Evolutionary conservation across 2,797 vertebrate genomes (phyloP), one percentile per base, ranked within the genome.

Genomic region (Lophius americanus): DNA sequence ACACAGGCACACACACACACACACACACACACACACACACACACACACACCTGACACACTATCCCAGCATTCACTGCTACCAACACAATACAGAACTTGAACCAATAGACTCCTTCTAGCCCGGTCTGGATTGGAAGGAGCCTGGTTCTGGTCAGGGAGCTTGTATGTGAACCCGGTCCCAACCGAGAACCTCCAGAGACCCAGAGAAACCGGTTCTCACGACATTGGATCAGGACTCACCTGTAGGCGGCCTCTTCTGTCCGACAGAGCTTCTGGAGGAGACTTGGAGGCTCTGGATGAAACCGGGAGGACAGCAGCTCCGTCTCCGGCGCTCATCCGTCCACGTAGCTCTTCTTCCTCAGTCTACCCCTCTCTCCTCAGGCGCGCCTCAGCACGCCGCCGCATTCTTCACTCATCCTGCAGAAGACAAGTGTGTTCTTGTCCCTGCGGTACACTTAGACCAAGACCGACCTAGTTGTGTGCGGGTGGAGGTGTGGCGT

Each of bases 311-410:
- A 58, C 10, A 54, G 54, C 49, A 36, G 47, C 43, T 68, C 65
- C 77, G 60, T 67, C 65, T 52, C 64, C 42, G 44, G 41, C 4
- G 48, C 51, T 71, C 73, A 54, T 79, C 63, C 46, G 67, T 68
- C 68, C 69, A 33, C 70, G 72, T 50, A 52, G 52, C 64, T 58
- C 75, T 72, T 36, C 39, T 41, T 41, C 23, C 51, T 23, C 52
- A 10, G 7, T 13, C n/a, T 13, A 23, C 51, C 11, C 64, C 76
- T 73, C 55, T 65, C 63, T 84, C 65, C 70, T 55, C 59, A 42
- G 89, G 85, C 94, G 91, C 87, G 93, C 92, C 79, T 76, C 66
- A 82, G 87, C 94, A 93, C 76, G 93, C 86, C 50, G 70, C 66
- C 85, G 93, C 93, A 95, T 95, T 94, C 94, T 92, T 88, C 71